Base-by-base conservation (phyloP, 2,888 invertebrate species). In the Dynastes maya region DNA sequence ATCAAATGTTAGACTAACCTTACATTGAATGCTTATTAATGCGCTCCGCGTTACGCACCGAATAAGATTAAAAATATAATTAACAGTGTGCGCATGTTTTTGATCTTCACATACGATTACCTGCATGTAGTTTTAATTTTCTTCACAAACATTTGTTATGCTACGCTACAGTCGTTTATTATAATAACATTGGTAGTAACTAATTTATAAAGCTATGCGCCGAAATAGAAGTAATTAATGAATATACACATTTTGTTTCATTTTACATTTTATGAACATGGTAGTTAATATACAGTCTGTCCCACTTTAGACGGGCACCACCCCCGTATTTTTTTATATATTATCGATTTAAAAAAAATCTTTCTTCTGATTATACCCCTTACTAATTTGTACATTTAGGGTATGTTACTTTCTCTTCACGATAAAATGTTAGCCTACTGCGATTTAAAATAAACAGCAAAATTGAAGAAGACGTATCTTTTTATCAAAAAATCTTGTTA, bases 111-210 rank as follows among this genome's bases (percentile, higher is more conserved):
- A 63, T 63, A 63, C 63, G 32, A 63, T 63, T 63, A 32, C 13
- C 63, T 63, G 29, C 29, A 32, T 32, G 32, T 29, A 63, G 9
- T 13, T 63, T 32, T 32, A 63, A 63, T 63, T 63, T 32, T 63
- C 32, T 63, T 32, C 13, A 11, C 13, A 63, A 63, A 67, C 49
- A 27, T 67, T 67, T 67, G 22, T 45, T 67, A 64, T 64, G 49
- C 22, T 49, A 27, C 27, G 49, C 9, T 67, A 67, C 40, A 67
- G 16, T 45, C 45, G 67, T 67, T 49, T 67, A 45, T 49, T 67
- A 49, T 49, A 67, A 27, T 49, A 49, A 22, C 22, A 49, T 22
- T 49, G 9, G 11, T 49, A 22, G 49, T 22, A 49, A 67, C 45
- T 67, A 67, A 45, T 16, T 45, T 49, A 32, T 11, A 49, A 11